Evolutionary conservation across 2,113 vertebrate genomes (phyloP).

Genomic region (Peromyscus maniculatus): DNA sequence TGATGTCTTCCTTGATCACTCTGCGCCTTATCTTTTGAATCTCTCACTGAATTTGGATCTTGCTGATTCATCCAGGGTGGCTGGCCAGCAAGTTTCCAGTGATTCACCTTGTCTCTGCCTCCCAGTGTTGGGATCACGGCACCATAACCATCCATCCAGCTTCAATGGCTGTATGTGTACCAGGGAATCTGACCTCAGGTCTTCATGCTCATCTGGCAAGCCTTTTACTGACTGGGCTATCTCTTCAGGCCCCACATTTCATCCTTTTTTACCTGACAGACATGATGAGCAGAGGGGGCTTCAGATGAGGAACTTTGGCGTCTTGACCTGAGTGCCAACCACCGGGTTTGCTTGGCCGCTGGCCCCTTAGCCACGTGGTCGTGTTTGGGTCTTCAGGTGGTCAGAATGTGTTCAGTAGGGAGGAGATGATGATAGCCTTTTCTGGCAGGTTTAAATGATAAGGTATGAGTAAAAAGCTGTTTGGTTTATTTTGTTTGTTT

Average conservation of each 20-base stretch:
- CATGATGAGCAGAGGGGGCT: neutral
- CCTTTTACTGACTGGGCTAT: neutral
- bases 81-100: neutral
- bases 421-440: neutral
- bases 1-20: neutral
- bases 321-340: neutral
- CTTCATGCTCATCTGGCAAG: neutral
- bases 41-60: neutral
- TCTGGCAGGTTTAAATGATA: neutral
- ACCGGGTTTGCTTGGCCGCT: fast-evolving
- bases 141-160: too few relatives aligned
- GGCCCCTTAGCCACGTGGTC: too few relatives aligned
- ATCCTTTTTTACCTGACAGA: neutral
- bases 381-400: neutral
- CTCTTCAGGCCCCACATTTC: too few relatives aligned
- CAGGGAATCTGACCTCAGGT: neutral
- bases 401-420: neutral
- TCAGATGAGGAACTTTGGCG: neutral
- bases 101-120: too few relatives aligned
- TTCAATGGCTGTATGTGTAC: too few relatives aligned
- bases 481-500: neutral
- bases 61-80: neutral
- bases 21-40: neutral
- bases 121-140: neutral
- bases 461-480: neutral